phyloP scores from a whole-genome alignment of 2,797 vertebrate species.

The Emydoidea blandingii region DNA sequence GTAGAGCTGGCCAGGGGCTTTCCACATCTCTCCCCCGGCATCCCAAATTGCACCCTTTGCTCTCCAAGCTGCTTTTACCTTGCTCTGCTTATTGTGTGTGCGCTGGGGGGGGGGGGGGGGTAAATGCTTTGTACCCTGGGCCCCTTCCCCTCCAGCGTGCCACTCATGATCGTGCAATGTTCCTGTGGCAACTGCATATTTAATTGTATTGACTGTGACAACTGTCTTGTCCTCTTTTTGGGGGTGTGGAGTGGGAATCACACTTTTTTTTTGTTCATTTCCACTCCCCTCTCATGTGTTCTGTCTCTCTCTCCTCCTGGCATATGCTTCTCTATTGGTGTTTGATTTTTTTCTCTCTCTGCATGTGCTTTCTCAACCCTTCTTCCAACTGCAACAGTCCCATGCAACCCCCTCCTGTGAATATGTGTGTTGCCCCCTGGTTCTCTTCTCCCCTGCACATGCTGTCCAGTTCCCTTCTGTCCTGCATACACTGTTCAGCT shows the following conservation, averaged over 20 bases:
- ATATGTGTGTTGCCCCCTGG: neutral
- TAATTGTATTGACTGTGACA: neutral
- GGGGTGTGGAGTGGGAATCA: neutral
- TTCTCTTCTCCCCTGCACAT: neutral
- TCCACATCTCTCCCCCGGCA: neutral
- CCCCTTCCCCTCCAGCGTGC: neutral
- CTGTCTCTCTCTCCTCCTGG: neutral
- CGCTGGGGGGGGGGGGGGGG: neutral
- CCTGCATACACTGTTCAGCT: neutral
- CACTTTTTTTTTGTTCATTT: neutral
- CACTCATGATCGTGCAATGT: neutral
- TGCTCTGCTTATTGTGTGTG: neutral
- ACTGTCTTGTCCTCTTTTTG: neutral
- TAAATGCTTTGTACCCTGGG: neutral
- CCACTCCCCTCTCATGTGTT: neutral
- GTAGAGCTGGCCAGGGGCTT: neutral
- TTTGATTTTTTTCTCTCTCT: neutral
- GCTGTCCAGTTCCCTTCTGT: neutral
- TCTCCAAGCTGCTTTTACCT: neutral
- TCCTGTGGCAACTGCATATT: neutral
- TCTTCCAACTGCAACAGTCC: neutral
- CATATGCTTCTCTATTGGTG: neutral
- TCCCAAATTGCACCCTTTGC: neutral
- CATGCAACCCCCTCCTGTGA: neutral
- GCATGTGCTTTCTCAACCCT: neutral